Base-by-base conservation (phyloP, 2,797 vertebrate genomes). In the Thunnus albacares region DNA sequence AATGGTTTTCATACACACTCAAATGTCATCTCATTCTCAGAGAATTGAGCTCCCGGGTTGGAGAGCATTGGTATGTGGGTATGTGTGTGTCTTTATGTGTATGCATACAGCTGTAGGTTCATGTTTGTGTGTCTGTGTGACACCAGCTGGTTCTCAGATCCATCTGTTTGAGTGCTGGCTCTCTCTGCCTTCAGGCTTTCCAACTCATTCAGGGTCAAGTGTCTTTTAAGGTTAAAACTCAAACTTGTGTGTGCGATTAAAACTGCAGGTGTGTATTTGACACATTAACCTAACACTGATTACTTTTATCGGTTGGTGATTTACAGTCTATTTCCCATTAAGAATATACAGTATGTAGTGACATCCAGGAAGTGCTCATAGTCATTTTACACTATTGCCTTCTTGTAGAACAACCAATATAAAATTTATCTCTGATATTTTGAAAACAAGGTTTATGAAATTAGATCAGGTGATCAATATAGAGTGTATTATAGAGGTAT, bases 1-100 rank as follows among this genome's bases (percentile, higher is more conserved):
- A 91, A 90, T 89, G 47, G 77, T 87, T 92, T 90, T 89, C 84
- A 86, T 90, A 33, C 79, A 77, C 24, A 69, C n/a, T 33, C 66
- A 75, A 75, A 79, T 77, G 55, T 81, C 74, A 56, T 72, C 3
- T 56, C 14, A 13, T 76, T 60, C 17, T 13, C 11, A 0, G 45
- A 64, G 69, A 72, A 28, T 22, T n/a, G 55, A 64, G 63, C 70
- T 74, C 49, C 38, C 52, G 45, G 58, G 49, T 66, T 80, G 68
- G 52, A 76, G 45, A 43, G 64, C 51, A 18, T 14, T 66, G 45
- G 75, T 53, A 63, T 75, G 65, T 69, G 49, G 8, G 17, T 4
- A 5, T 24, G 8, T 51, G 68, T 67, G 26, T 73, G 64, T 69
- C 14, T 52, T 17, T 9, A 24, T 28, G 22, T 41, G 10, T 14